These are phyloP conservation scores for Acestrorhynchus altus DNA, from an alignment of 2,797 vertebrate species.

Conservation along the genomic window DNA sequence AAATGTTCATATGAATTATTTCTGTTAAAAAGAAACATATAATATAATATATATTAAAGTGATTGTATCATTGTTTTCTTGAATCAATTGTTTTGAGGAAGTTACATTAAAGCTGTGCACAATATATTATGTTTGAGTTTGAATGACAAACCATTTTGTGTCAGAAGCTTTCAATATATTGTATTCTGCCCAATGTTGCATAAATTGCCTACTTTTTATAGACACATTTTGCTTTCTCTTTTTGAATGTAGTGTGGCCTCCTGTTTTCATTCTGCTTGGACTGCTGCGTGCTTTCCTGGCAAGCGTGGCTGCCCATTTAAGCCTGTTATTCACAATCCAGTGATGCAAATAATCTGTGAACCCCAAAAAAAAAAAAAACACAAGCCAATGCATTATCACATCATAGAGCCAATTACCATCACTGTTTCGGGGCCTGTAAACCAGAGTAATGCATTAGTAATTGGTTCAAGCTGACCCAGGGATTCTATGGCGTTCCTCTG, in stretches of 20 bases:
- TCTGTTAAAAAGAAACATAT: background rate
- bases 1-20: background rate
- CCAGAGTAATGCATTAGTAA: conserved; percentile 26
- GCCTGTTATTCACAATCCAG: conserved; percentile 1
- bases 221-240: background rate
- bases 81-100: background rate
- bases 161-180: background rate
- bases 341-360: conserved; percentile 20
- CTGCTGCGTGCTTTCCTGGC: conserved; percentile 9
- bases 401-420: conserved; percentile 27
- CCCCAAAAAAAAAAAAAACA: conserved; percentile 16
- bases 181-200: background rate
- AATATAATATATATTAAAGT: background rate
- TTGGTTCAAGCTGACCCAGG: conserved; percentile 37
- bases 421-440: conserved; percentile 26
- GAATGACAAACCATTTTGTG: background rate
- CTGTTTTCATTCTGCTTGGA: conserved; percentile 1
- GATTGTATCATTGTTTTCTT: background rate
- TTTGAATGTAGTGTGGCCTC: background rate
- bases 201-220: background rate
- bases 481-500: background rate
- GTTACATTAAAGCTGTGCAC: background rate
- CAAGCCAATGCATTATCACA: conserved; percentile 31
- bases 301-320: background rate
- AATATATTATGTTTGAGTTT: background rate